Evolutionary conservation across 2,888 invertebrate genomes (phyloP), one percentile per base, ranked within the genome.

Genomic region (Drosophila yooni): DNA sequence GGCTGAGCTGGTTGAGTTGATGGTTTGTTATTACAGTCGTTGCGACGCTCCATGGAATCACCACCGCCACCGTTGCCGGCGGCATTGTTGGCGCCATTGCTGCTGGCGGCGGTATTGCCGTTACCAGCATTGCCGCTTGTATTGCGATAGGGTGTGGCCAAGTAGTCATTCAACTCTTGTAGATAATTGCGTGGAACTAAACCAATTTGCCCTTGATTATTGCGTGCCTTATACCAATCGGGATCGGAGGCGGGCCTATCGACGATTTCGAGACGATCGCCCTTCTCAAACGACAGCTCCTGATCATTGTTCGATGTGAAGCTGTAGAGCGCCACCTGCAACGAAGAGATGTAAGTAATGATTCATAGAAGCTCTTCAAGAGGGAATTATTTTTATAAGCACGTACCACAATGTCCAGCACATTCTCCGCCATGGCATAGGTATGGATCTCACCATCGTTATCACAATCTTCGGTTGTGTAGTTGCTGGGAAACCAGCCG

Each of bases 401-500:
- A 83, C 94, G 93, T 79, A 95, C 97, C 90, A 99, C 98, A 92
- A 98, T 98, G 92, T 99, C 99, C 62, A 98, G 94, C n/a, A 98
- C 98, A 92, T 97, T 98, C 92, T 98, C 98, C 3, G 98, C 98
- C 97, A 98, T 97, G 64, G 98, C 98, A 91, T 98, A 98, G 25
- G 98, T 98, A 91, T 98, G 98, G 48, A 97, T 95, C 48, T 97
- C 96, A 89, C 97, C 97, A 88, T 98, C 97, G 38, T 95, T 95
- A 92, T 97, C 97, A 83, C 97, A 96, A 92, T 97, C 97, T 93
- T 97, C 97, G 91, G 97, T 97, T 75, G 99, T 99, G 94, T 99
- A 99, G 94, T 99, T 99, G 60, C 99, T 99, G 13, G 99, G 99
- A 93, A 99, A 99, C 99, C 99, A 89, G 94, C 95, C 95, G 93